phyloP scores from a whole-genome alignment of 1,140 invertebrate genomes.

The Procambarus clarkii region DNA sequence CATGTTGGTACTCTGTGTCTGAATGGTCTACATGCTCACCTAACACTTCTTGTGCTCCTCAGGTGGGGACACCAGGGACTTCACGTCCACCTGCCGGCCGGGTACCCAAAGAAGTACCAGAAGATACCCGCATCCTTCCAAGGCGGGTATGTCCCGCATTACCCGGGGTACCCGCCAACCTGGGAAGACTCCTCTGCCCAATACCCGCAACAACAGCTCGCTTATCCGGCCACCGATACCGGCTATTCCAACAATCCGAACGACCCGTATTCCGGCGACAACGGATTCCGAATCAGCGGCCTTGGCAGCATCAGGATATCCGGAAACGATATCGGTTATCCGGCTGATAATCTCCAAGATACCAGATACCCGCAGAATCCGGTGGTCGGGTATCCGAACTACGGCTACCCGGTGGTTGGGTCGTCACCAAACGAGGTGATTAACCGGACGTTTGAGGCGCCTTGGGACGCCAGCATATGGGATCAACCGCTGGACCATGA shows the following conservation, averaged over 20 bases:
- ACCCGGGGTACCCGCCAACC: slow-evolving; percentile 22
- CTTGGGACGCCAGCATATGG: slow-evolving; percentile 48
- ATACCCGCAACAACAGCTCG: slow-evolving; percentile 8
- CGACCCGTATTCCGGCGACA: not conserved
- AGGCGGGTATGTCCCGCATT: not conserved
- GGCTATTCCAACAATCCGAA: not conserved
- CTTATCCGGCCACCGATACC: not conserved
- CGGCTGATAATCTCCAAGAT: not conserved
- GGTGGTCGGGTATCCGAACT: slow-evolving; percentile 42
- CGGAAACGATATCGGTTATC: slow-evolving; percentile 31
- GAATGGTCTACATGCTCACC: not conserved
- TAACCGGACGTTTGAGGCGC: slow-evolving; percentile 41
- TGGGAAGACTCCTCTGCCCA: slow-evolving; percentile 4
- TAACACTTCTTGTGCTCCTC: not conserved
- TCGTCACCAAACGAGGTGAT: slow-evolving; percentile 51
- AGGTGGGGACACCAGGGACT: slow-evolving; percentile 21
- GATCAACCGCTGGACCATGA: slow-evolving; percentile 43
- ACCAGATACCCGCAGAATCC: slow-evolving; percentile 18
- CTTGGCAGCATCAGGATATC: not conserved
- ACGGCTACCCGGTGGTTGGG: slow-evolving; percentile 48
- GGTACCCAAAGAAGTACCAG: slow-evolving; percentile 48
- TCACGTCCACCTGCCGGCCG: slow-evolving; percentile 12
- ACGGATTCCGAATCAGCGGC: not conserved
- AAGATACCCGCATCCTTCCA: not conserved
- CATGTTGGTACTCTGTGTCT: too few relatives aligned